Percentiles rank a stretch among this genome's conserved stretches.
Evolutionary conservation across 2,888 invertebrate species (phyloP).

Genomic region (Gryllus longicercus): DNA sequence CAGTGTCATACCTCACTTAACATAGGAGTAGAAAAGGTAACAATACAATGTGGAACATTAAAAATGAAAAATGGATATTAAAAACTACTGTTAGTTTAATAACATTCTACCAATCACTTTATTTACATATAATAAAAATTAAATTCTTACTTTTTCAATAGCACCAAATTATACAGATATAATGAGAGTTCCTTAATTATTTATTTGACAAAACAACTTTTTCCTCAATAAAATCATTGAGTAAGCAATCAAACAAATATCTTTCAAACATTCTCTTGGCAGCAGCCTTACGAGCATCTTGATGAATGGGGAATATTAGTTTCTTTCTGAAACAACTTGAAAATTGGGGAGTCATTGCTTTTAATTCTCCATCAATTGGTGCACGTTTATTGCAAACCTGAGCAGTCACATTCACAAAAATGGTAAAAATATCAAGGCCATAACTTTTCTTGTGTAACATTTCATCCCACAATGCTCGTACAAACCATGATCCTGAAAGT

Average conservation of each 20-base stretch:
- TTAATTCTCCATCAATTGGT: neutral
- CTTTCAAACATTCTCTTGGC: conserved; percentile 29
- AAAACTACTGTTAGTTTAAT: too few relatives aligned
- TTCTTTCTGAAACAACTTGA: conserved; percentile 22
- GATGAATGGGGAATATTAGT: conserved; percentile 25
- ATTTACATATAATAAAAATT: too few relatives aligned
- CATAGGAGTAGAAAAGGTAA: too few relatives aligned
- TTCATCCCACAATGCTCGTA: conserved; percentile 30
- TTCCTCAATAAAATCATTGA: conserved; percentile 6
- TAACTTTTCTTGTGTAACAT: conserved; percentile 21
- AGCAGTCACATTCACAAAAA: conserved; percentile 26
- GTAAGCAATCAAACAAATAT: conserved; percentile 12
- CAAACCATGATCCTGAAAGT: conserved; percentile 32
- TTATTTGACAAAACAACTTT: too few relatives aligned
- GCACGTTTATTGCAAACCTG: conserved; percentile 22
- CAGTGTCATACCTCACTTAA: too few relatives aligned
- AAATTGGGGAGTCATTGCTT: conserved; percentile 30
- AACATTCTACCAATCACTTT: too few relatives aligned
- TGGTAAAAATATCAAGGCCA: conserved; percentile 21
- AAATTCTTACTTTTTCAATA: too few relatives aligned
- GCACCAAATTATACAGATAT: too few relatives aligned
- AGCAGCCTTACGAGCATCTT: conserved; percentile 18
- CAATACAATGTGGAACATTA: too few relatives aligned
- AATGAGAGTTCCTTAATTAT: too few relatives aligned
- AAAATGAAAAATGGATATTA: too few relatives aligned